Evolutionary conservation across 92 coral and sea anemone species (phyloP).

Genomic region (Zoanthus sansibaricus): DNA sequence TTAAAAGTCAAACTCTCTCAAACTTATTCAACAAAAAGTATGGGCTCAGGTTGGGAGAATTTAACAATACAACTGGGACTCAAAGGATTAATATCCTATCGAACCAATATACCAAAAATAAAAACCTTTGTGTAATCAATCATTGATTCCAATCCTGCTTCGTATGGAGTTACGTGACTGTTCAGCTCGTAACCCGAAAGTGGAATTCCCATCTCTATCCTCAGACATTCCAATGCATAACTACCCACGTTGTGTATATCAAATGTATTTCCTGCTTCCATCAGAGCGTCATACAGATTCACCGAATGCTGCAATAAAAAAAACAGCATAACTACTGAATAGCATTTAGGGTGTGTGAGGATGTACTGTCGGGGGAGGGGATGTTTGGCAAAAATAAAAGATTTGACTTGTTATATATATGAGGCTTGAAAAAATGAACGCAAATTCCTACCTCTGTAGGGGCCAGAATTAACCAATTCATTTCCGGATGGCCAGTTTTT

Average conservation of each 20-base stretch:
- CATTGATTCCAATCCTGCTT: constrained; percentile 24
- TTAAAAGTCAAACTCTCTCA: too few species aligned
- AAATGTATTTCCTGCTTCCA: constrained; percentile 17
- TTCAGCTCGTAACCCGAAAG: constrained; percentile 17
- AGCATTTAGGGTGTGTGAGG: too few species aligned
- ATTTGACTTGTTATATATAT: too few species aligned
- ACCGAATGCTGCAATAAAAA: constrained; percentile 21
- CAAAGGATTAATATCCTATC: too few species aligned
- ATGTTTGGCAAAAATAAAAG: too few species aligned
- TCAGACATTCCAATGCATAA: constrained; percentile 29
- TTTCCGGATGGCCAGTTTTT: constrained; percentile 13
- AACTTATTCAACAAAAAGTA: too few species aligned
- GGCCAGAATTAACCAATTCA: constrained; percentile 15
- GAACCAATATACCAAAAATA: not conserved
- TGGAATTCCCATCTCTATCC: constrained; percentile 16
- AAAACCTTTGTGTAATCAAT: constrained; percentile 14
- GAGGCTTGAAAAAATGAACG: too few species aligned
- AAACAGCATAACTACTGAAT: not conserved
- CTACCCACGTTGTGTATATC: constrained; percentile 17
- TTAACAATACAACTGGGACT: too few species aligned
- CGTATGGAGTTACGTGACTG: constrained; percentile 13
- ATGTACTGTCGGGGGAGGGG: too few species aligned
- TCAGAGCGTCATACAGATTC: constrained; percentile 8
- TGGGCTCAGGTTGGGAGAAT: too few species aligned
- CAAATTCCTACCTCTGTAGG: constrained; percentile 22